A percentile compares a stretch with the other conserved stretches of the same genome.
Conservation (phyloP, 2,797 vertebrate genomes). For the Sphenodon punctatus region DNA sequence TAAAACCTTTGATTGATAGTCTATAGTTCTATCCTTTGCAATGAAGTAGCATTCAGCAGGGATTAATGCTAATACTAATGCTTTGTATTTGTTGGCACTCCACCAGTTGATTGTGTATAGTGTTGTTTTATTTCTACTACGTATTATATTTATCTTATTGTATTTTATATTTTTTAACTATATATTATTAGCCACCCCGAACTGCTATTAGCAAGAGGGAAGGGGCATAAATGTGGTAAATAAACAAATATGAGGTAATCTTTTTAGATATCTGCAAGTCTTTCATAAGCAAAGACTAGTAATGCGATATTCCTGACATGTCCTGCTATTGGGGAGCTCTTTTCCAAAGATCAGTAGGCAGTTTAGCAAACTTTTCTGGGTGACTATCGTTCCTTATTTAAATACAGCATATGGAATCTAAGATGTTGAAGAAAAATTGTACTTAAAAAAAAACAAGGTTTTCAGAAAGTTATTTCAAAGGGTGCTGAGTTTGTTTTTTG, state of each 20-base stretch:
- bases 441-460: not conserved
- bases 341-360: not conserved
- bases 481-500: not conserved
- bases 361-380: not conserved
- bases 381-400: not conserved
- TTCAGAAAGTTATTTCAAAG: not conserved
- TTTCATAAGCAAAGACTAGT: not conserved
- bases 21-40: not conserved
- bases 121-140: too few relatives aligned
- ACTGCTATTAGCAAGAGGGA: too few relatives aligned
- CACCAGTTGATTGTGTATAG: too few relatives aligned
- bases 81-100: too few relatives aligned
- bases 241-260: too few relatives aligned
- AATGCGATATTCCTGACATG: not conserved
- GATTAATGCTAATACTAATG: too few relatives aligned
- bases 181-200: too few relatives aligned
- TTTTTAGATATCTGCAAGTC: slow-evolving; percentile 24
- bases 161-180: too few relatives aligned
- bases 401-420: not conserved
- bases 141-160: too few relatives aligned
- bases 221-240: too few relatives aligned
- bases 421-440: not conserved
- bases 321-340: not conserved
- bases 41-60: slow-evolving; percentile 19
- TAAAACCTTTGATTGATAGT: slow-evolving; percentile 3